phyloP scores from a whole-genome alignment of 2,888 invertebrate genomes.

The Coleophora deauratella region DNA sequence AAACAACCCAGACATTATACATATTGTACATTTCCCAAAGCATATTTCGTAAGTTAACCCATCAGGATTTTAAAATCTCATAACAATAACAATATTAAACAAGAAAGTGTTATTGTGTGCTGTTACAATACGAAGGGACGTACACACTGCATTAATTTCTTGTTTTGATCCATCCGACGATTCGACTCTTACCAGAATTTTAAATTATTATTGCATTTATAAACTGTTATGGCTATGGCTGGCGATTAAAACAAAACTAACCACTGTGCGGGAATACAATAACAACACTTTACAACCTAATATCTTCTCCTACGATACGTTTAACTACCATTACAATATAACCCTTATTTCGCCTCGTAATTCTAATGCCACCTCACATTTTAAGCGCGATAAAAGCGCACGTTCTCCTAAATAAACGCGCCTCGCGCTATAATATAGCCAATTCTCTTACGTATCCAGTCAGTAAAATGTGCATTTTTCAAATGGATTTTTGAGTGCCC shows the following conservation, averaged over 20 bases:
- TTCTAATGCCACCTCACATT: conserved; percentile 38
- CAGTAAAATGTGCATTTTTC: conserved; percentile 63
- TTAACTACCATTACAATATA: conserved; percentile 42
- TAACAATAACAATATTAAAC: conserved; percentile 31
- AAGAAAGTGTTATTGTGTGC: conserved; percentile 35
- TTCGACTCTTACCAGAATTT: conserved; percentile 43
- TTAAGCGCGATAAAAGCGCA: conserved; percentile 31
- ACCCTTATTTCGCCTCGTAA: conserved; percentile 37
- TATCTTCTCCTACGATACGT: conserved; percentile 20
- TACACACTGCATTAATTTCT: conserved; percentile 41
- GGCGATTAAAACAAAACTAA: conserved; percentile 64
- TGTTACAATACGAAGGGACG: conserved; percentile 27
- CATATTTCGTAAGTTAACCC: too few species aligned
- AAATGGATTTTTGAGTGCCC: conserved; percentile 73
- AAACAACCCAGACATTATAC: neutral
- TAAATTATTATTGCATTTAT: conserved; percentile 67
- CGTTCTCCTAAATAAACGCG: conserved; percentile 33
- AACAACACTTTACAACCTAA: conserved; percentile 46
- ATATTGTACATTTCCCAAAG: too few species aligned
- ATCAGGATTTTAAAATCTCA: conserved; percentile 36
- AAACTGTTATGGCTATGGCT: conserved; percentile 64
- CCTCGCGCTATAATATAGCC: conserved; percentile 39
- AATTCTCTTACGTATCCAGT: conserved; percentile 30
- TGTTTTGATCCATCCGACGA: conserved; percentile 50
- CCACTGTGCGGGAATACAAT: conserved; percentile 38